Base-by-base conservation (phyloP, 2,113 vertebrate genomes). In the Callocephalon fimbriatum region DNA sequence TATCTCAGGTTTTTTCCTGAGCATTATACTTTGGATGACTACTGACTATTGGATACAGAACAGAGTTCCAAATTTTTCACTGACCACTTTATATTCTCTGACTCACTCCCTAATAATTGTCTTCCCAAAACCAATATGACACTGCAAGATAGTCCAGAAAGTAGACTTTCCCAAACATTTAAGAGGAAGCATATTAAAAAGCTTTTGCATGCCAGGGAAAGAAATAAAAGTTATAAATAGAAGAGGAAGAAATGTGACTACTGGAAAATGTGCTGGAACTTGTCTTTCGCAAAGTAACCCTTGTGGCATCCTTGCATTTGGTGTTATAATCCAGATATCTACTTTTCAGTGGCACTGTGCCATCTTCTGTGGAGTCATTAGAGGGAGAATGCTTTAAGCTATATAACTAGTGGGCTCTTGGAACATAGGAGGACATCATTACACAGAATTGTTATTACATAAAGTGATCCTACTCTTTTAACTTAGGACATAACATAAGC, bases 311-410 rank as follows among this genome's bases (percentile, higher is more conserved):
- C 95, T 98, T 78, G 31, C 51, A 92, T 96, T 95, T 90, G 29
- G 84, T 97, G 93, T 97, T 98, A 65, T 47, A 96, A 97, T 96
- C 97, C 97, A 98, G 97, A 98, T 70, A 97, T n/a, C 70, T 91
- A 84, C 84, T 75, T 90, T 79, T 91, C 86, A 62, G 10, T 48
- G 96, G 96, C 95, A 87, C 47, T 44, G 26, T 44, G 94, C 91
- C 93, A 31, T 78, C 80, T 93, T 94, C 76, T 79, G 44, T 82
- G 93, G 76, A 91, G 70, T 88, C 44, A 32, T 83, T 32, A 75
- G 67, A 91, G 79, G 74, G 48, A 95, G 54, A 26, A 31, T 19
- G 8, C 75, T 92, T 90, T 83, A 83, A 96, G 58, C 53, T 32
- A 66, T 48, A 73, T 21, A 95, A 93, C 71, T 6, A 27, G 75